Evolutionary conservation across 2,888 invertebrate species (phyloP), one percentile per base, ranked within the genome.

Genomic region (Morpho deidamia): DNA sequence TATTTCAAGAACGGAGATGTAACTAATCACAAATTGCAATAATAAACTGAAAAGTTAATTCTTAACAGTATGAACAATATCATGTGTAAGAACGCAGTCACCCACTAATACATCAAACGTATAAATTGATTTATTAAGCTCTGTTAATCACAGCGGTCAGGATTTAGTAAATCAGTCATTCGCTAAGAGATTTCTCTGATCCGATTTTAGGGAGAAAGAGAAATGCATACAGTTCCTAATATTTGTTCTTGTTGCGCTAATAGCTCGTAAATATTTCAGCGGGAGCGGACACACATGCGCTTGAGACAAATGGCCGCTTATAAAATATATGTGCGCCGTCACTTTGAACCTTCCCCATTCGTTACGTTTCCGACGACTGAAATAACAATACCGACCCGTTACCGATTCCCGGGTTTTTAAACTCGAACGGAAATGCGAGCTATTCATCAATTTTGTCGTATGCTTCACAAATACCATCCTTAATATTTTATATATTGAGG

Each of bases 211-310:
- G 63, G 63, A 59, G 61, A 59, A 63, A 63, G 66, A 67, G 68
- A 65, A 64, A 68, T 65, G 68, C 65, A 68, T 66, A 67, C 63
- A 61, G 63, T 50, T 63, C 60, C 60, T 66, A 58, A 68, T 72
- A 74, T 81, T 83, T 69, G 67, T 81, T 81, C 79, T 78, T 79
- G 74, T 80, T 81, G 77, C 73, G 74, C 81, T 84, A 83, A 87
- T 88, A 84, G 83, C 78, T 83, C 86, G 83, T 89, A 87, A 88
- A 88, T 87, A 88, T 82, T 81, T 89, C 87, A 85, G 74, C 83
- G 74, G 64, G 68, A 69, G 65, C 70, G 71, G 74, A 75, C 78
- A 76, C 78, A 76, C 78, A 83, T 83, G 83, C 72, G 78, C 70
- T 73, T 72, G 63, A 64, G 69, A 87, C 85, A 87, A 86, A 88